Evolutionary conservation across 2,113 vertebrate species (phyloP), one percentile per base, ranked within the genome.

Genomic region (Sinocyclocheilus anophthalmus): DNA sequence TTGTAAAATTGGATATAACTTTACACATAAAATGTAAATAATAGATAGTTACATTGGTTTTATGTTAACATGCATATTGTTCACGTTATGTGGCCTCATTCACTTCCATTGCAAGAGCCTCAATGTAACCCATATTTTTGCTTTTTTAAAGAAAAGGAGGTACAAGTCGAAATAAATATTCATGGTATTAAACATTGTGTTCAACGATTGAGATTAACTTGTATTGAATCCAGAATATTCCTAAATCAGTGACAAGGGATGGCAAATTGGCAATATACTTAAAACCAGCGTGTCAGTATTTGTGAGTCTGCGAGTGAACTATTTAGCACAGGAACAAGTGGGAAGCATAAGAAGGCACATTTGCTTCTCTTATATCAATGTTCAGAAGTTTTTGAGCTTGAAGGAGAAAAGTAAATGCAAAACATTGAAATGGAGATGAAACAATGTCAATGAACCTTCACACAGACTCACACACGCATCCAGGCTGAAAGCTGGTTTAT

Each of bases 391-490:
- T 59, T 14, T 30, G 18, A 75, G 72, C 39, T 24, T 45, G 4
- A 45, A 75, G 76, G 39, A 78, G 24, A 22, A 61, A 78, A 84
- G 18, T 22, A 26, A 87, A 78, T 77, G 5, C 26, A n/a, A 7
- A n/a, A n/a, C 11, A 16, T 76, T 67, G 67, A 6, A 76, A 75
- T 69, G 24, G 22, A 33, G 39, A 80, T 69, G 37, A 37, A 79
- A 11, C 14, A 20, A 18, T 8, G 14, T 48, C n/a, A 30, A 63
- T 59, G 10, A 57, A 79, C 57, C 55, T 67, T 63, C 39, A 81
- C 61, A 81, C 61, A 18, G 79, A 81, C 59, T 81, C 63, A 53
- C 78, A 67, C 78, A 81, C 61, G 26, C 80, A 82, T 53, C 69
- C 61, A 53, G 10, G 16, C 7, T 65, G 22, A 42, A 33, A 69